Percentiles rank a stretch among this genome's conserved stretches.
Conservation (phyloP, 2,888 invertebrate genomes). For the Carabus problematicus region DNA sequence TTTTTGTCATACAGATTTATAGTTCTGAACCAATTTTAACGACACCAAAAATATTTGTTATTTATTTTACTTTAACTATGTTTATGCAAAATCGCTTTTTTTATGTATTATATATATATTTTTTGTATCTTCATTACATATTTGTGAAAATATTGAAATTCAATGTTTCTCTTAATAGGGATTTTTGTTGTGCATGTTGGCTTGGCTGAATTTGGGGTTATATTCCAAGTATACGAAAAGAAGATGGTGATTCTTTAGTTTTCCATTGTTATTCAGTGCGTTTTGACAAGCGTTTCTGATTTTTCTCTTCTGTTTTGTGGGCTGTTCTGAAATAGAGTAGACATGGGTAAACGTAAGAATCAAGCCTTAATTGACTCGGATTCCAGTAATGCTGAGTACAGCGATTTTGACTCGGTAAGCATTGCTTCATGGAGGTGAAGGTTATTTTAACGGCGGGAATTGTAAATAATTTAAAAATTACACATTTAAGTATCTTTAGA, state of each 20-base stretch:
- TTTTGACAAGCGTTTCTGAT: conserved; percentile 40
- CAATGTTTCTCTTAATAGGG: background rate
- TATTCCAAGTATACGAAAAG: conserved; percentile 15
- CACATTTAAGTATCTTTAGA: too few species aligned
- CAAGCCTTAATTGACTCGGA: conserved; percentile 84
- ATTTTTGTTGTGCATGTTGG: too few species aligned
- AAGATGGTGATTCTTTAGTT: conserved; percentile 40
- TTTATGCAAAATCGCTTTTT: background rate
- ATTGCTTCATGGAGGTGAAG: conserved; percentile 41
- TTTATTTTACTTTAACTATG: background rate
- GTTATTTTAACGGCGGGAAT: conserved; percentile 36
- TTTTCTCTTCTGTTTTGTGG: conserved; percentile 35
- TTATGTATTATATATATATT: background rate
- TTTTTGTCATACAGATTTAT: background rate
- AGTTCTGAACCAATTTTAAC: too few species aligned
- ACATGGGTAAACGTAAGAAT: conserved; percentile 86
- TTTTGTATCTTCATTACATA: background rate
- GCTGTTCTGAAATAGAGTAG: conserved; percentile 44
- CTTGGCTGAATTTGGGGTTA: conserved; percentile 18
- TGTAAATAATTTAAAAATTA: conserved; percentile 14
- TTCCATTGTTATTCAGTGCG: conserved; percentile 42
- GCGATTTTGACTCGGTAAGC: conserved; percentile 85
- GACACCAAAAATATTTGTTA: too few species aligned
- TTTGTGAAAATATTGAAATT: background rate
- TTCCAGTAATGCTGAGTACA: conserved; percentile 79